Base-by-base conservation (phyloP, 2,797 vertebrate species). In the Sebastolobus alascanus region DNA sequence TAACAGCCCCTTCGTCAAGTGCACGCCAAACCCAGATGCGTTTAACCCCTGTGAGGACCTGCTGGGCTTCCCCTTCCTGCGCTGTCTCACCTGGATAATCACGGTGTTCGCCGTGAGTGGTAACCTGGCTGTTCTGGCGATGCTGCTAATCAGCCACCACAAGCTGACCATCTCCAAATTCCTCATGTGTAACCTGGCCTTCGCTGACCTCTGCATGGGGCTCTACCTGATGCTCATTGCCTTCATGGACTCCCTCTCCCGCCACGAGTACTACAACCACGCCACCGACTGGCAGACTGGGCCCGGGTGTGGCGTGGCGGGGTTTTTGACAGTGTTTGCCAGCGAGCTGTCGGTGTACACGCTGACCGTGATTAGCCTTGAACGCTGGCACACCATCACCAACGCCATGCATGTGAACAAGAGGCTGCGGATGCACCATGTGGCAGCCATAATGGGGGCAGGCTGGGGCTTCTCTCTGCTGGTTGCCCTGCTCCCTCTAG, bases 1-100 rank as follows among this genome's bases (percentile, higher is more conserved):
- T 8, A 96, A 93, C 13, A 96, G 89, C 84, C 93, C 91, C 10
- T 81, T 90, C 6, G 91, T 98, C 63, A 96, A 90, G 0, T 98
- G 97, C 93, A 96, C 93, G 12, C 97, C 97, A 0, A 95, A 96
- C 67, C 96, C 97, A 0, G 97, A 98, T 0, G 96, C 95, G 3
- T 98, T 99, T 52, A 98, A 98, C 66, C 97, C 98, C 11, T 98
- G 97, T 0, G 97, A 98, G 89, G 97, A 98, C 89, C 96, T 98
- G 79, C 94, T 98, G 92, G 97, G 97, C 18, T 97, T 96, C 8
- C 67, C 95, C 76, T 95, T 97, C 29, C 96, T 98, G 52, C 93
- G 97, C 77, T 93, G 94, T 11, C 87, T 97, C 60, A 97, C 98
- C 80, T 99, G 98, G 97, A 94, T 97, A 14, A 97, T 99, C 11